Evolutionary conservation across 2,113 vertebrate species (phyloP).

Genomic region (Onychostoma macrolepis): DNA sequence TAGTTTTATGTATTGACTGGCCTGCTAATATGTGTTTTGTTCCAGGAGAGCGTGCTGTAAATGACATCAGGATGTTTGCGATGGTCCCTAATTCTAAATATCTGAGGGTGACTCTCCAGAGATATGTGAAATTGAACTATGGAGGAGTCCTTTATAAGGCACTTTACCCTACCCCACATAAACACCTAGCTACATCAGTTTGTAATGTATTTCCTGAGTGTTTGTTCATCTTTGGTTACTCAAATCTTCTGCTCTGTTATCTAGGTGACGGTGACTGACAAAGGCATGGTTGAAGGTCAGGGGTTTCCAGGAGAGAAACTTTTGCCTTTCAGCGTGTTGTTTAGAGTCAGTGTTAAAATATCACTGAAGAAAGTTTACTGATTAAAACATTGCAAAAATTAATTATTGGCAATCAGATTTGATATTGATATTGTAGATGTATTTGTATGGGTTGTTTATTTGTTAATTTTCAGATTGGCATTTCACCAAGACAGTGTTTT

Average conservation of each 20-base stretch:
- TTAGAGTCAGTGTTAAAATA: background rate
- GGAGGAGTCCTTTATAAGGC: background rate
- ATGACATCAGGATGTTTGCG: background rate
- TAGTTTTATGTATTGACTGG: background rate
- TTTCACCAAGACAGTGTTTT: conserved; percentile 1
- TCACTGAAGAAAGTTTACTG: background rate
- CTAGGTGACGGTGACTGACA: background rate
- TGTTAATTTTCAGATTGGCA: background rate
- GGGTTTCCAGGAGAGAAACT: background rate
- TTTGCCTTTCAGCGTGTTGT: background rate
- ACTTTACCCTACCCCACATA: background rate
- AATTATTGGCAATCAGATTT: background rate
- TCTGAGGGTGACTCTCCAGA: background rate
- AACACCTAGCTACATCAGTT: background rate
- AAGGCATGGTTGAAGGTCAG: background rate
- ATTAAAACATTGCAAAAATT: background rate
- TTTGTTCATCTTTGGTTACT: background rate
- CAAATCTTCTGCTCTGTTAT: background rate
- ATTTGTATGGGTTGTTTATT: background rate
- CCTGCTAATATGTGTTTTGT: background rate
- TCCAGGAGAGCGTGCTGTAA: background rate
- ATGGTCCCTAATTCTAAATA: background rate
- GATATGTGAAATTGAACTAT: background rate
- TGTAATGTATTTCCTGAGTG: background rate
- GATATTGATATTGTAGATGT: background rate